Conservation (phyloP, 2,888 invertebrate genomes). For the Hydroisotoma schaefferi region DNA sequence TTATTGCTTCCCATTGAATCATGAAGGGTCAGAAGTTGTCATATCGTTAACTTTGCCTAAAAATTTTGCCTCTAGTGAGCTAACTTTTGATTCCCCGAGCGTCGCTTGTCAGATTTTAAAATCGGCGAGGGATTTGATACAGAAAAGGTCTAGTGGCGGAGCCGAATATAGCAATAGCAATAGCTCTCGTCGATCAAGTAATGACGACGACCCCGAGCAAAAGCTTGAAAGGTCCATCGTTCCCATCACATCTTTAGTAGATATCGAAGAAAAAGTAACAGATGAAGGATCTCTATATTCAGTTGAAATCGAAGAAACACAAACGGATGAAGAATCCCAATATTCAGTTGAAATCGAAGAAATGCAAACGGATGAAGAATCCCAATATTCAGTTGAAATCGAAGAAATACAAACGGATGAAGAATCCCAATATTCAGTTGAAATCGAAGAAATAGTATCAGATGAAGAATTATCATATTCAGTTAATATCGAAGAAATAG, state of each 20-base stretch:
- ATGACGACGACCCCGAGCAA: neutral
- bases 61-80: neutral
- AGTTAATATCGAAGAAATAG: neutral
- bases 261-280: slow-evolving; percentile 1
- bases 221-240: neutral
- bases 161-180: too few relatives aligned
- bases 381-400: neutral
- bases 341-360: neutral
- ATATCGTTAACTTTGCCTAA: slow-evolving; percentile 6
- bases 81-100: neutral
- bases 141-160: neutral
- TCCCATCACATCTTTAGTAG: neutral
- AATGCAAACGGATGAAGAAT: neutral
- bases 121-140: neutral
- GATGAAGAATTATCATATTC: neutral
- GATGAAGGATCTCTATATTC: neutral
- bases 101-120: neutral
- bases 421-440: neutral
- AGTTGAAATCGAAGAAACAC: neutral
- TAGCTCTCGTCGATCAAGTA: neutral
- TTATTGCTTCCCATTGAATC: neutral
- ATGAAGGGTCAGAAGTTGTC: neutral
- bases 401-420: neutral
- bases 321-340: neutral
- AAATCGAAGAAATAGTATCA: neutral